Conservation (phyloP, 2,888 invertebrate species). For the Pseudococcus longispinus region DNA sequence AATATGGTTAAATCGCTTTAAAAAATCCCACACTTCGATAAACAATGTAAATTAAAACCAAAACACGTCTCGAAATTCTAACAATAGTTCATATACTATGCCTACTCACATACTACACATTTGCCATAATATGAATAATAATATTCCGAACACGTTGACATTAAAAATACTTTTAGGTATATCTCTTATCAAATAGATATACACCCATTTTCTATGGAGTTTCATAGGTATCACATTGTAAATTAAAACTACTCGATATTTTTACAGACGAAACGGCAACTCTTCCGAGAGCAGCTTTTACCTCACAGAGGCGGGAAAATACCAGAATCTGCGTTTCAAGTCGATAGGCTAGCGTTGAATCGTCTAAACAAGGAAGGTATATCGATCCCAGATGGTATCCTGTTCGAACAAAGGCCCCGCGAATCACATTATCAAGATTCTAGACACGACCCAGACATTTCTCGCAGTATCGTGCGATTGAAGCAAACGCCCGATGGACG, state of each 20-base stretch:
- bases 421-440: conserved; percentile 62
- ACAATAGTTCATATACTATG: background rate
- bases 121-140: background rate
- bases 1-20: background rate
- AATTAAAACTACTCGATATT: background rate
- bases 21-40: conserved; percentile 18
- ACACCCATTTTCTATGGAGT: background rate
- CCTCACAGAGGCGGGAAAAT: conserved; percentile 71
- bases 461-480: conserved; percentile 60
- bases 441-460: conserved; percentile 60
- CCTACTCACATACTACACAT: background rate
- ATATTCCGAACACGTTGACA: conserved; percentile 13
- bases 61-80: conserved; percentile 16
- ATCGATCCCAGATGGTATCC: conserved; percentile 68
- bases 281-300: conserved; percentile 70
- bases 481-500: conserved; percentile 66
- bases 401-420: conserved; percentile 64
- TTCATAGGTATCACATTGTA: too few relatives aligned
- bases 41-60: conserved; percentile 42
- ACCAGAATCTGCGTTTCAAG: conserved; percentile 70
- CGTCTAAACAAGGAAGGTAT: conserved; percentile 71
- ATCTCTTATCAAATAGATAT: background rate
- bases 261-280: conserved; percentile 68
- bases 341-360: conserved; percentile 69
- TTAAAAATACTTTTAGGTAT: background rate